Base-by-base conservation (phyloP, 2,888 invertebrate genomes). In the Ecdyonurus torrentis region DNA sequence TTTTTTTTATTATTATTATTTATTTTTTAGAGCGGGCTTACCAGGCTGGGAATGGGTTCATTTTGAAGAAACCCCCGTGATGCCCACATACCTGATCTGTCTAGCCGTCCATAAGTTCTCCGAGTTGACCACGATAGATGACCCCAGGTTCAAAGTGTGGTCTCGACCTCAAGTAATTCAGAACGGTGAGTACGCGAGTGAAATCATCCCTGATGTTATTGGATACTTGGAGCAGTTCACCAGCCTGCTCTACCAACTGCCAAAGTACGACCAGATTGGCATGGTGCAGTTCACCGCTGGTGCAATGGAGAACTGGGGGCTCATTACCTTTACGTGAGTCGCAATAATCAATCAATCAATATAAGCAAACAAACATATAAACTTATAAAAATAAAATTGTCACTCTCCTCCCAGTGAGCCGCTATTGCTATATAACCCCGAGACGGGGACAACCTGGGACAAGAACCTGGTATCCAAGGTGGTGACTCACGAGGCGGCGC, bases 231-330 rank as follows among this genome's bases (percentile, higher is more conserved):
- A 50, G 50, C 7, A 7, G 10, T 87, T 84, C 74, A 89, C 90
- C 75, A 80, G 83, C 69, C 79, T 86, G 52, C 75, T 80, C 1
- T 91, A 86, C 75, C 87, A 89, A 0, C 70, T 92, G 62, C 83
- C 86, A 0, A 93, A 93, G 75, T 83, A 89, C 65, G 94, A 95
- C 72, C 89, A 94, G 90, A 86, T 91, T n/a, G 94, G 92, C 0
- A 76, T 95, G 64, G 93, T 93, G 0, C 93, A 94, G 73, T 94
- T 93, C 71, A 83, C 85, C 62, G 88, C 89, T 1, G 91, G 89
- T 0, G 93, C 92, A 1, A 93, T 93, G 92, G 93, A 83, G 71
- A 83, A 83, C 70, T 88, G 89, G 87, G 85, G 91, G 1, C 77
- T 93, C 64, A 86, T 94, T 67, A 92, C 91, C 0, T 93, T 90